These are phyloP conservation scores for Eulemur rufifrons DNA, from an alignment of 2,113 vertebrate genomes.

Conservation along the genomic window DNA sequence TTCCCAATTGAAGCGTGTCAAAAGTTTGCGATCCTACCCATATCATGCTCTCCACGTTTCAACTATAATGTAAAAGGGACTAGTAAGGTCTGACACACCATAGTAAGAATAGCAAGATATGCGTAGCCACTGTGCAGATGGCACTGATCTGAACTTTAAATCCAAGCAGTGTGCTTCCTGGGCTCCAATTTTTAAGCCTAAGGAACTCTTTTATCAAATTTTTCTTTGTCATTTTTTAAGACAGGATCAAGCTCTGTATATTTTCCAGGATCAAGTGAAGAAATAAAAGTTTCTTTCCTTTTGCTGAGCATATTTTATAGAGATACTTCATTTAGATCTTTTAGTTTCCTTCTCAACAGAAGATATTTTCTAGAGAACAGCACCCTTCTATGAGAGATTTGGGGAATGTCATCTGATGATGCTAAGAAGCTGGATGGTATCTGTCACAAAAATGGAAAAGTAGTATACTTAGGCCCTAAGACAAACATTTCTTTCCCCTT, in stretches of 20 bases:
- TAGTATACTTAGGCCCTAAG: conserved; percentile 91
- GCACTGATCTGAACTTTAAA: conserved; percentile 91
- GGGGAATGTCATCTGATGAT: not conserved
- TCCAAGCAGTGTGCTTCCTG: conserved; percentile 88
- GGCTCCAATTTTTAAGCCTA: conserved; percentile 87
- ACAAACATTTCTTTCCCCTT: conserved; percentile 89
- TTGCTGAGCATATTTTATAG: conserved; percentile 76
- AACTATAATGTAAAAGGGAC: conserved; percentile 86
- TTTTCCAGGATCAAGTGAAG: conserved; percentile 94
- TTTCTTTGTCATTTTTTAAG: conserved; percentile 90
- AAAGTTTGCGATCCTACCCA: conserved; percentile 86
- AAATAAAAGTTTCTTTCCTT: conserved; percentile 94
- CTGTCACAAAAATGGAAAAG: conserved; percentile 82
- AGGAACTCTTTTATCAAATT: conserved; percentile 92
- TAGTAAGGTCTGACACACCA: conserved; percentile 91
- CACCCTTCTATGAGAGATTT: not conserved
- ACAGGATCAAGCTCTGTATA: conserved; percentile 94
- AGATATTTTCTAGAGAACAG: not conserved
- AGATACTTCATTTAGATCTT: not conserved
- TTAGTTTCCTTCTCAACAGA: not conserved
- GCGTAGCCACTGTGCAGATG: conserved; percentile 92
- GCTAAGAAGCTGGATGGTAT: conserved; percentile 63
- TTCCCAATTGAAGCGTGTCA: conserved; percentile 88
- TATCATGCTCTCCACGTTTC: conserved; percentile 93
- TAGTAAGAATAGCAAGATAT: conserved; percentile 90